A percentile compares a stretch with the other conserved stretches of the same genome.
Evolutionary conservation across 30 jellyfish, hydroid and myxozoan genomes (phyloP).

Genomic region (Turritopsis dohrnii): DNA sequence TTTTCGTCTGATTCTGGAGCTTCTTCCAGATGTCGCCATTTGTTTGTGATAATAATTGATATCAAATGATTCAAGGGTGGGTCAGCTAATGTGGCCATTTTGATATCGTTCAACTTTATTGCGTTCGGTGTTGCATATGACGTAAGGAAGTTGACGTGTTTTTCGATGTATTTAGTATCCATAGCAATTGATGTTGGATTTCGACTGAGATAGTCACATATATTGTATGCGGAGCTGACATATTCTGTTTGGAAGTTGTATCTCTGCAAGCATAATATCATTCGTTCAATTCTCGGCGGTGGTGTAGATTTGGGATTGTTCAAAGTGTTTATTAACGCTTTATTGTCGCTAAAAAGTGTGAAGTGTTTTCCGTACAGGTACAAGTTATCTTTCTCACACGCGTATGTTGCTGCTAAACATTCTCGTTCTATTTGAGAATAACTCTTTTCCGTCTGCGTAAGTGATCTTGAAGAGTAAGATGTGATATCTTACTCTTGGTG

Average conservation of each 20-base stretch:
- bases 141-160: slow-evolving; percentile 13
- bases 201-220: slow-evolving; percentile 4
- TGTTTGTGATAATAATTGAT: neutral
- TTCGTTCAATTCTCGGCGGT: neutral
- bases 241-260: slow-evolving; percentile 11
- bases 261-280: slow-evolving; percentile 7
- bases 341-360: slow-evolving; percentile 9
- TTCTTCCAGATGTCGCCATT: slow-evolving; percentile 11
- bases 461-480: slow-evolving; percentile 27
- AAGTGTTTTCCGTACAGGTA: slow-evolving; percentile 15
- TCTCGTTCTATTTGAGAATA: slow-evolving; percentile 24
- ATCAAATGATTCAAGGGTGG: neutral
- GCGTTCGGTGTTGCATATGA: slow-evolving; percentile 16
- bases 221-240: slow-evolving; percentile 8
- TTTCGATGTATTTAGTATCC: slow-evolving; percentile 11
- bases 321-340: slow-evolving; percentile 18
- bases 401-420: slow-evolving; percentile 21
- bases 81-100: slow-evolving; percentile 15
- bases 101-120: neutral
- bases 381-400: neutral
- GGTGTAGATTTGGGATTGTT: neutral
- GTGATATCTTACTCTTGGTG: neutral
- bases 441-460: slow-evolving; percentile 14
- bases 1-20: slow-evolving; percentile 7
- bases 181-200: slow-evolving; percentile 5